Percentiles rank a stretch among this genome's conserved stretches.
phyloP scores from a whole-genome alignment of 2,113 vertebrate genomes.

The Dasyurus viverrinus region DNA sequence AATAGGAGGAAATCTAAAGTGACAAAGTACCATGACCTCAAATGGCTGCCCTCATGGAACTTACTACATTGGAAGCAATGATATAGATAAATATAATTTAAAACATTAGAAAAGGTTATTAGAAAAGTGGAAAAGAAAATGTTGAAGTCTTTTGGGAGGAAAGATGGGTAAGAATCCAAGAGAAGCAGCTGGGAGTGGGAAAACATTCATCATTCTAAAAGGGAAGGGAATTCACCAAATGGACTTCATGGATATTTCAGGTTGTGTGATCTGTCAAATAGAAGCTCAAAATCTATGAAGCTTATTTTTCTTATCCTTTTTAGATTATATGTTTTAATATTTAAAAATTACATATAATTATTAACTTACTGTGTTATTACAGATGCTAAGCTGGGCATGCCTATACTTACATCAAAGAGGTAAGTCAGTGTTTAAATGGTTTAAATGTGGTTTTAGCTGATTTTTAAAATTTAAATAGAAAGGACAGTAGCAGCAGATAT shows the following conservation, averaged over 20 bases:
- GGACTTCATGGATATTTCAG: background rate
- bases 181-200: background rate
- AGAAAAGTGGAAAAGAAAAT: background rate
- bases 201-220: background rate
- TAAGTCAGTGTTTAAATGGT: constrained; percentile 79
- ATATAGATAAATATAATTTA: background rate
- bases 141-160: background rate
- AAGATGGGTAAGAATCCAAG: background rate
- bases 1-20: background rate
- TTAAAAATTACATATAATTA: constrained; percentile 41
- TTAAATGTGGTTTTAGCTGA: constrained; percentile 9
- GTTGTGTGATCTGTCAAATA: background rate
- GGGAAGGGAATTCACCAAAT: background rate
- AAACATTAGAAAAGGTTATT: background rate
- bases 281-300: background rate
- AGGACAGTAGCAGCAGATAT: background rate
- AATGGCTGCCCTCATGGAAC: background rate
- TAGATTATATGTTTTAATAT: background rate
- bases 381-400: constrained; percentile 87
- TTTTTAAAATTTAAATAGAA: background rate
- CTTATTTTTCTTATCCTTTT: constrained; percentile 22
- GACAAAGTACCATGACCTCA: background rate
- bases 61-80: background rate
- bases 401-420: constrained; percentile 90
- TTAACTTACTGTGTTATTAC: constrained; percentile 75